A percentile compares a stretch with the other conserved stretches of the same genome.
Evolutionary conservation across 2,113 vertebrate genomes (phyloP).

Genomic region (Pteruthius melanotis): DNA sequence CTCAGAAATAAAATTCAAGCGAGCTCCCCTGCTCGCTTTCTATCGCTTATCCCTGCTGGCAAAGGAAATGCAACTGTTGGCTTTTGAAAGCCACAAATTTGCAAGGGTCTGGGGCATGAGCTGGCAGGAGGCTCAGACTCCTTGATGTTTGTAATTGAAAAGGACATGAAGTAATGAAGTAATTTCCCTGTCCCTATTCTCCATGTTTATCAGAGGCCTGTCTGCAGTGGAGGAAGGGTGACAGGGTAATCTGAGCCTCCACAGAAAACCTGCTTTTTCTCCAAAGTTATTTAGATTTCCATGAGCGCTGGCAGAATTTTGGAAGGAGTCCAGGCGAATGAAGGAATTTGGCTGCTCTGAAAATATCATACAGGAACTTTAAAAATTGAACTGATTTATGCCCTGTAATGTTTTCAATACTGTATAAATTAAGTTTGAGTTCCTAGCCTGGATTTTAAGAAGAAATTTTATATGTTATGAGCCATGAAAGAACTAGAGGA

Average conservation of each 20-base stretch:
- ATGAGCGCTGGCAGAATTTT: constrained; percentile 73
- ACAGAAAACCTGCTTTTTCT: constrained; percentile 79
- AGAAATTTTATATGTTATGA: constrained; percentile 70
- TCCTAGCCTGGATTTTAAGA: constrained; percentile 66
- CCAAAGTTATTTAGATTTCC: constrained; percentile 81
- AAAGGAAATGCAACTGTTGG: constrained; percentile 60
- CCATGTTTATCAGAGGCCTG: constrained; percentile 75
- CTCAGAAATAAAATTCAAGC: constrained; percentile 6
- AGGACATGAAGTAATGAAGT: constrained; percentile 80
- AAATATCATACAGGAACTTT: constrained; percentile 73
- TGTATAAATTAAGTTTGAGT: constrained; percentile 76
- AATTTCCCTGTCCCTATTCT: constrained; percentile 80
- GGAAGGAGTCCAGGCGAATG: constrained; percentile 73
- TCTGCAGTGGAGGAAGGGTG: constrained; percentile 73
- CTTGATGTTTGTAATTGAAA: constrained; percentile 76
- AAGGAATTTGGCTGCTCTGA: constrained; percentile 71
- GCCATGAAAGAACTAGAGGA: constrained; percentile 58
- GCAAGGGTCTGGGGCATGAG: constrained; percentile 45
- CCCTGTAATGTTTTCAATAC: constrained; percentile 79
- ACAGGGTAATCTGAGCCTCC: constrained; percentile 74
- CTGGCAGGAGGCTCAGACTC: constrained; percentile 62
- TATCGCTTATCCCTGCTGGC: constrained; percentile 33
- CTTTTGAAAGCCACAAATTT: constrained; percentile 65
- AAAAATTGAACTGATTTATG: constrained; percentile 79
- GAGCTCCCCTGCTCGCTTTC: constrained; percentile 1